These are phyloP conservation scores for Geothlypis trichas DNA, from an alignment of 2,113 vertebrate species.

Conservation along the genomic window DNA sequence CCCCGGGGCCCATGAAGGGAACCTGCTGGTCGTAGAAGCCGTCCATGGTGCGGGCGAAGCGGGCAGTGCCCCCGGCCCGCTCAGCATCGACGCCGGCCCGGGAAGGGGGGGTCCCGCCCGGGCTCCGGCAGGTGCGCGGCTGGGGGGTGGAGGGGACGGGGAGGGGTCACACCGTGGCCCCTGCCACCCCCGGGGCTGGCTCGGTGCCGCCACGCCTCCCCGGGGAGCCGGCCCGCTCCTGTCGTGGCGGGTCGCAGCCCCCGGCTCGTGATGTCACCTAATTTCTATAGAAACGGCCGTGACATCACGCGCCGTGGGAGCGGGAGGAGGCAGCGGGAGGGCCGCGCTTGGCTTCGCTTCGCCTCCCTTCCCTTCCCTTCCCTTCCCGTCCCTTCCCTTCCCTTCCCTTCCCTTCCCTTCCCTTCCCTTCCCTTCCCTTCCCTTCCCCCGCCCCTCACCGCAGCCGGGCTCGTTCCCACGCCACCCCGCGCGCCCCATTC, in stretches of 20 bases:
- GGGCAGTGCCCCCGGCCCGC: slow-evolving; percentile 62
- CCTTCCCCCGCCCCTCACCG: no score
- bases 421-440: no score
- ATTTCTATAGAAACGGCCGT: slow-evolving; percentile 24
- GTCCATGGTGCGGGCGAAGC: slow-evolving; percentile 83
- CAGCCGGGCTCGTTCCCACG: no score
- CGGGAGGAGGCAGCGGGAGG: neutral
- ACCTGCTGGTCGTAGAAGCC: slow-evolving; percentile 98
- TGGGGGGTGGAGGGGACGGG: neutral
- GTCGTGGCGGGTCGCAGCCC: slow-evolving; percentile 4
- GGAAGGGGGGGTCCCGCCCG: slow-evolving; percentile 30
- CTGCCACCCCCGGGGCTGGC: neutral
- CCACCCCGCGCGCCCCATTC: no score
- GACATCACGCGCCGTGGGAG: neutral
- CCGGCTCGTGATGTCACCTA: slow-evolving; percentile 37
- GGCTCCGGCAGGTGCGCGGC: slow-evolving; percentile 54
- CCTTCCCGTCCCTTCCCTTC: no score
- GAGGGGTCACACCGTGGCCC: neutral
- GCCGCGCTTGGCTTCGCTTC: neutral
- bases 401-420: no score
- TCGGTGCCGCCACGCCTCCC: neutral
- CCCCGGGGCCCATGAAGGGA: slow-evolving; percentile 90
- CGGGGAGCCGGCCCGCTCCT: neutral
- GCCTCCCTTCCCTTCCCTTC: no score
- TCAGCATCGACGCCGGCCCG: slow-evolving; percentile 77